Conservation (phyloP, 1,140 invertebrate genomes). For the Sycophila sp. region DNA sequence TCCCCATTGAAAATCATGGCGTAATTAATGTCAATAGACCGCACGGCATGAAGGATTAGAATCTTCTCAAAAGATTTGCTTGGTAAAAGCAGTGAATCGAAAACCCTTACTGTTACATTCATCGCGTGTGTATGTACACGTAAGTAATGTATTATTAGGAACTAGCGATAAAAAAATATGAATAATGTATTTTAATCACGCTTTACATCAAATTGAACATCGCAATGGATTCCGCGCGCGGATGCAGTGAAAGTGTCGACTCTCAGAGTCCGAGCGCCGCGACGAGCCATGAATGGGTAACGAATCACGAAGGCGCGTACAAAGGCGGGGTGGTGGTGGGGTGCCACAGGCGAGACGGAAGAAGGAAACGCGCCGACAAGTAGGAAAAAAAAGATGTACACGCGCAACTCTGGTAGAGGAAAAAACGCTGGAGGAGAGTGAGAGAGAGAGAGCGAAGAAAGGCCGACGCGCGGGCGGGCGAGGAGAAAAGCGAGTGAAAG, state of each 20-base stretch:
- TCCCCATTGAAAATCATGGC: too few relatives aligned
- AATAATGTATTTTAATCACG: too few relatives aligned
- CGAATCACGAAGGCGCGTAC: neutral
- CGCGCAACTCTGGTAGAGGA: conserved; percentile 31
- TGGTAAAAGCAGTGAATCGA: too few relatives aligned
- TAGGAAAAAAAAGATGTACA: conserved; percentile 34
- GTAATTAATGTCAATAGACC: too few relatives aligned
- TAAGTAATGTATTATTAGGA: too few relatives aligned
- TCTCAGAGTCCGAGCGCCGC: conserved; percentile 41
- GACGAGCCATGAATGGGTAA: conserved; percentile 37
- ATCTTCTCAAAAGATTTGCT: too few relatives aligned
- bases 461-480: neutral
- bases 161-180: too few relatives aligned
- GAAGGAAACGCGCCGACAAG: conserved; percentile 3
- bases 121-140: too few relatives aligned
- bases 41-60: too few relatives aligned
- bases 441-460: conserved; percentile 30
- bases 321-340: too few relatives aligned
- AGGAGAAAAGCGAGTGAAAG: conserved; percentile 53
- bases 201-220: too few relatives aligned
- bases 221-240: neutral
- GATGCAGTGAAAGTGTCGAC: conserved; percentile 47
- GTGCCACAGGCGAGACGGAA: neutral
- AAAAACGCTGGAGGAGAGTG: neutral
- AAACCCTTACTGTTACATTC: too few relatives aligned